Conservation (phyloP, 1,140 invertebrate genomes). For the Andrena cerasifolii region DNA sequence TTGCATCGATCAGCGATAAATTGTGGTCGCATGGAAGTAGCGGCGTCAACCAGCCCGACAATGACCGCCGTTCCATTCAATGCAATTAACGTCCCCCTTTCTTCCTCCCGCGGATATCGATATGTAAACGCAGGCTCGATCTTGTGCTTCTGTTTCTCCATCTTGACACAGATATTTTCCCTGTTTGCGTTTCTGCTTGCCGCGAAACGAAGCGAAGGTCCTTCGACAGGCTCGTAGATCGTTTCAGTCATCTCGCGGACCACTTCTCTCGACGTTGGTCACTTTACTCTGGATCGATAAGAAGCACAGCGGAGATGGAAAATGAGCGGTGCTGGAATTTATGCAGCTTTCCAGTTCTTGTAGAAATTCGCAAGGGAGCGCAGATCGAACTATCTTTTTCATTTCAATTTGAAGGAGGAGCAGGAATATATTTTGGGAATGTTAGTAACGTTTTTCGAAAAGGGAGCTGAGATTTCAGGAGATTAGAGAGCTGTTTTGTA, state of each 20-base stretch:
- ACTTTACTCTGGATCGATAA: neutral
- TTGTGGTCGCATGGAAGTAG: slow-evolving; percentile 9
- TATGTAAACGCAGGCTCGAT: slow-evolving; percentile 12
- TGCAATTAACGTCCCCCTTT: slow-evolving; percentile 30
- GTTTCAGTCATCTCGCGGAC: neutral
- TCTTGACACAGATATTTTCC: slow-evolving; percentile 48
- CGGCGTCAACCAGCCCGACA: slow-evolving; percentile 33
- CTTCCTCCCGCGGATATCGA: neutral
- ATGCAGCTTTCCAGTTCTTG: too few species aligned
- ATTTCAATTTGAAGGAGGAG: too few species aligned
- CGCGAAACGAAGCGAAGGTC: slow-evolving; percentile 25
- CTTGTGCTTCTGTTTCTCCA: slow-evolving; percentile 37
- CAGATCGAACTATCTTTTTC: too few species aligned
- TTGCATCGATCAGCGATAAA: slow-evolving; percentile 37
- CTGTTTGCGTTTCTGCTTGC: slow-evolving; percentile 6
- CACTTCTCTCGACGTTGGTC: neutral
- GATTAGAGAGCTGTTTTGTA: too few species aligned
- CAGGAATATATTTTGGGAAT: too few species aligned
- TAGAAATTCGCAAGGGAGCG: too few species aligned
- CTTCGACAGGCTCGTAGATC: neutral
- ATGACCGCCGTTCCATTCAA: slow-evolving; percentile 35
- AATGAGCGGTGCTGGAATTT: neutral
- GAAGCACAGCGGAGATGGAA: neutral
- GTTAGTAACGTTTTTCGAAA: too few species aligned
- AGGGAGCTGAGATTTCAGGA: too few species aligned